phyloP scores from a whole-genome alignment of 2,113 vertebrate genomes.

The Pardalotus punctatus region DNA sequence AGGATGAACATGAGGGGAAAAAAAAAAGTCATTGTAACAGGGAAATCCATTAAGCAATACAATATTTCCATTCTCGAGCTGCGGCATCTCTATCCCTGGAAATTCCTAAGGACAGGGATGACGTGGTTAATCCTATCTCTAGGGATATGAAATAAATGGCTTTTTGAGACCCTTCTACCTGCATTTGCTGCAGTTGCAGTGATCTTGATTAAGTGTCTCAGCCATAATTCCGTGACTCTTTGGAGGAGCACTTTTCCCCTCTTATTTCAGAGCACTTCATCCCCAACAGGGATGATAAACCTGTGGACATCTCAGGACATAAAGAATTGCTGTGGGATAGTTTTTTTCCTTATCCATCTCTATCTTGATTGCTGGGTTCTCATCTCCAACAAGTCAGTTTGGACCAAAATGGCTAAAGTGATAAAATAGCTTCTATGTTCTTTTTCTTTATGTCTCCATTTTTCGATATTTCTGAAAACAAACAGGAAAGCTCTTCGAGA shows the following conservation, averaged over 20 bases:
- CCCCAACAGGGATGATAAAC: neutral
- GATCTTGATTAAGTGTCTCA: neutral
- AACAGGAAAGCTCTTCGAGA: neutral
- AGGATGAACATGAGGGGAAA: neutral
- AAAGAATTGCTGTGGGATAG: neutral
- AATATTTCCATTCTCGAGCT: neutral
- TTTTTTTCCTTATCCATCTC: slow-evolving; percentile 11
- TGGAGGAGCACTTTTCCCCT: neutral
- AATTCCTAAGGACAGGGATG: neutral
- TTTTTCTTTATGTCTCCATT: neutral
- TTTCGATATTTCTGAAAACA: neutral
- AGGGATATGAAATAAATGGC: neutral
- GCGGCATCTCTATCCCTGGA: neutral
- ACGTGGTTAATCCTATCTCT: neutral
- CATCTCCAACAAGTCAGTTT: slow-evolving; percentile 1
- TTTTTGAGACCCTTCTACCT: neutral
- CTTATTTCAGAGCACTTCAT: neutral
- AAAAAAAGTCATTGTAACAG: neutral
- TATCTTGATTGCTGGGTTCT: neutral
- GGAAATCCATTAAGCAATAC: neutral
- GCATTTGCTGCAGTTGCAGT: neutral
- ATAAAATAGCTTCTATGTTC: neutral
- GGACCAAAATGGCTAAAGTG: neutral
- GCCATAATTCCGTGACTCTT: neutral
- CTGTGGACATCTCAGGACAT: slow-evolving; percentile 13